These are phyloP conservation scores for Drosophila mimica DNA, from an alignment of 2,888 invertebrate genomes.

Conservation along the genomic window DNA sequence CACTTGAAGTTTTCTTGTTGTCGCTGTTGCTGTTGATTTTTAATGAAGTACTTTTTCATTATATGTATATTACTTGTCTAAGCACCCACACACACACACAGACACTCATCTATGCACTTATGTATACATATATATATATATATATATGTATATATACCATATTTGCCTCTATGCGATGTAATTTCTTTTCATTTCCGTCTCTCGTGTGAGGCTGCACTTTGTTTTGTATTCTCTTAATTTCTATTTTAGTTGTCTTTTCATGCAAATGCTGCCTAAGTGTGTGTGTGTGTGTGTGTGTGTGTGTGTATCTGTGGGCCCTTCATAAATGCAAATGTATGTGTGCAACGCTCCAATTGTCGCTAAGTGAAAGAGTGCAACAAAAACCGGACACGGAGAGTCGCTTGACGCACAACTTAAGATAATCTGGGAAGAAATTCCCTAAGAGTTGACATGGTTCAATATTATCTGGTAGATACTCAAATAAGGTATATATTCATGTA, in stretches of 20 bases:
- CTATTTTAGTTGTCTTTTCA: constrained; percentile 78
- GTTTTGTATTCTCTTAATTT: constrained; percentile 72
- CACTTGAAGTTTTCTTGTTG: constrained; percentile 58
- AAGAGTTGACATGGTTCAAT: neutral
- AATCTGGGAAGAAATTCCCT: neutral
- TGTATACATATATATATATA: constrained; percentile 7
- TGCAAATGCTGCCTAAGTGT: constrained; percentile 59
- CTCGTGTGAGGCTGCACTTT: constrained; percentile 69
- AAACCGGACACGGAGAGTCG: neutral
- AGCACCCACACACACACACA: constrained; percentile 23
- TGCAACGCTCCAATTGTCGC: constrained; percentile 70
- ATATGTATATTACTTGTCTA: constrained; percentile 64
- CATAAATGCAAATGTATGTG: constrained; percentile 47
- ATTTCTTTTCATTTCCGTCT: constrained; percentile 78
- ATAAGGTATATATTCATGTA: too few species aligned
- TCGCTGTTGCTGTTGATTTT: constrained; percentile 71
- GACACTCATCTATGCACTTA: constrained; percentile 34
- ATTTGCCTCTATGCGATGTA: constrained; percentile 49
- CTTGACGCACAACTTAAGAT: constrained; percentile 1
- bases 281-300: constrained; percentile 9
- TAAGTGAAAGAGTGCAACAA: constrained; percentile 59
- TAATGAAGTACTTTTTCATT: constrained; percentile 81
- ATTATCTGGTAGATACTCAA: neutral
- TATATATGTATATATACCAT: constrained; percentile 22
- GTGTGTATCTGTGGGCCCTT: constrained; percentile 57